Conservation (phyloP, 1,140 invertebrate species). For the Pseudomyrmex dendroicus region DNA sequence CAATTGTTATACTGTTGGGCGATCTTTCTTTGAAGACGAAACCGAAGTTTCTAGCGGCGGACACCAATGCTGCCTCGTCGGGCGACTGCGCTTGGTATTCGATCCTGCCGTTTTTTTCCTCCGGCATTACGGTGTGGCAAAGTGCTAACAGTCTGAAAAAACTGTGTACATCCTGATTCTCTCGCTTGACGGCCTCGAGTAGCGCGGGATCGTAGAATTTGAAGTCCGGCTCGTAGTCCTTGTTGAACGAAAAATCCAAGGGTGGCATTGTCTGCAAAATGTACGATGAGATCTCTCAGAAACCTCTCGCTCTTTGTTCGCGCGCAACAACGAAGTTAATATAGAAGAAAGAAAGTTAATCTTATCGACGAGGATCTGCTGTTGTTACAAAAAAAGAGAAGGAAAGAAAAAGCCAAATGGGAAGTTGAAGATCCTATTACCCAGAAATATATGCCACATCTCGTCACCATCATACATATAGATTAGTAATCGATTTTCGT, state of each 20-base stretch:
- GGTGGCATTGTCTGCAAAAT: conserved; percentile 89
- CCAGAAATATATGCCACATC: conserved; percentile 39
- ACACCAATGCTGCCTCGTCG: conserved; percentile 98
- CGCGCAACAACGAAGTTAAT: conserved; percentile 27
- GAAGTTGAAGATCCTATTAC: conserved; percentile 41
- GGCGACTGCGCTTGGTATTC: conserved; percentile 97
- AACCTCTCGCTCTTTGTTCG: neutral
- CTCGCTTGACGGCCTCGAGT: conserved; percentile 92
- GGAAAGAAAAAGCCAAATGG: neutral
- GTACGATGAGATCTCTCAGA: conserved; percentile 52
- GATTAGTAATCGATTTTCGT: conserved; percentile 31
- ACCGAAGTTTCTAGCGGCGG: conserved; percentile 98
- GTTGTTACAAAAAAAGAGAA: conserved; percentile 24
- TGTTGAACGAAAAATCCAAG: conserved; percentile 97
- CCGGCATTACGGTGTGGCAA: conserved; percentile 99
- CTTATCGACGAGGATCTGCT: conserved; percentile 12
- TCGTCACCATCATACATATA: conserved; percentile 62
- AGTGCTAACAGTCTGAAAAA: conserved; percentile 96
- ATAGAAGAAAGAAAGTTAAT: conserved; percentile 35
- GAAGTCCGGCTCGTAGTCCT: conserved; percentile 96
- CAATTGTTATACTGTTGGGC: conserved; percentile 97
- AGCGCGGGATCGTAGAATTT: conserved; percentile 96
- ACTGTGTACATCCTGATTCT: conserved; percentile 90
- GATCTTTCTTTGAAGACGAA: conserved; percentile 98
- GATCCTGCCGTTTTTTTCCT: conserved; percentile 92